Conservation (phyloP, 2,888 invertebrate species). For the Acrobasis consociella region DNA sequence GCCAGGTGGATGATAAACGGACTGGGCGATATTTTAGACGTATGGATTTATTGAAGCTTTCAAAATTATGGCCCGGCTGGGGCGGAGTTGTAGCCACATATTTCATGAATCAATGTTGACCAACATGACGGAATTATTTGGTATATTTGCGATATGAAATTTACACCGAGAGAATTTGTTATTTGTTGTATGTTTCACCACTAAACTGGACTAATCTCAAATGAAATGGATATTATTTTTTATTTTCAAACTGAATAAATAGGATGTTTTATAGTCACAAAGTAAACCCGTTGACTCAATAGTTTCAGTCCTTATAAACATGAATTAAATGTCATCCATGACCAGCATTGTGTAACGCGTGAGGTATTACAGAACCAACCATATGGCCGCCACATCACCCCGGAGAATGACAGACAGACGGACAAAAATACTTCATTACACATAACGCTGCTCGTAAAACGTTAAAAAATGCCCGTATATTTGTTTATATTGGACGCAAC, state of each 20-base stretch:
- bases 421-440: conserved; percentile 36
- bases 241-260: too few relatives aligned
- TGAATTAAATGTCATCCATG: conserved; percentile 2
- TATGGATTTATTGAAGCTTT: conserved; percentile 15
- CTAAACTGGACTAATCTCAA: too few relatives aligned
- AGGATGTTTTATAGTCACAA: too few relatives aligned
- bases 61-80: neutral
- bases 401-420: conserved; percentile 24
- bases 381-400: conserved; percentile 34
- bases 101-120: neutral
- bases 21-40: conserved; percentile 29
- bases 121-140: neutral
- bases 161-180: neutral
- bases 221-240: too few relatives aligned
- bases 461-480: conserved; percentile 40
- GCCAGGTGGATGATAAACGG: conserved; percentile 47
- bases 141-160: neutral
- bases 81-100: neutral
- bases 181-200: neutral
- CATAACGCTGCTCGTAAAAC: conserved; percentile 40
- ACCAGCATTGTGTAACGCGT: neutral
- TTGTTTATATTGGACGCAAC: conserved; percentile 47
- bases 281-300: too few relatives aligned
- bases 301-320: neutral
- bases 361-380: conserved; percentile 22